Evolutionary conservation across 2,888 invertebrate genomes (phyloP).

Genomic region (Euplexia lucipara): DNA sequence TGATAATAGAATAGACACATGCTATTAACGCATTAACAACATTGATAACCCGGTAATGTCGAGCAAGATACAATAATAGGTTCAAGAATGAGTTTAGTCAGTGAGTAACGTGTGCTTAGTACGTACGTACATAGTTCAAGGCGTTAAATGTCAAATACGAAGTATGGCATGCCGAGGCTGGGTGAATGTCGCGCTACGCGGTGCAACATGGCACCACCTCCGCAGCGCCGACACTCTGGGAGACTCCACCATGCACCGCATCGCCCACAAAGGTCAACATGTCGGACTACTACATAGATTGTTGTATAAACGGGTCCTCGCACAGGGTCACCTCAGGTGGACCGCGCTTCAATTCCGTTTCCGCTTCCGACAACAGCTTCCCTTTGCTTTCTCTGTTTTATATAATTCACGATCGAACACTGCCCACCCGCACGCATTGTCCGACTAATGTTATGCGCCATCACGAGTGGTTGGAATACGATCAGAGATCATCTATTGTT

Average conservation of each 20-base stretch:
- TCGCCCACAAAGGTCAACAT: conserved; percentile 79
- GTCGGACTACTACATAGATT: conserved; percentile 80
- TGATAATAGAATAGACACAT: conserved; percentile 2
- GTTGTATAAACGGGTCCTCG: conserved; percentile 82
- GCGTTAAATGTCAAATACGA: conserved; percentile 77
- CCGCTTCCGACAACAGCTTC: conserved; percentile 85
- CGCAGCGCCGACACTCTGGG: conserved; percentile 53
- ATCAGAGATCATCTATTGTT: conserved; percentile 28
- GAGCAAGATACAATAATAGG: conserved; percentile 37
- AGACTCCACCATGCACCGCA: conserved; percentile 29
- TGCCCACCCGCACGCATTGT: conserved; percentile 47
- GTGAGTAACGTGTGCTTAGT: conserved; percentile 45
- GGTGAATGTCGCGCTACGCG: conserved; percentile 70
- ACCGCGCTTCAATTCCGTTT: conserved; percentile 79
- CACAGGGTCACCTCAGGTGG: conserved; percentile 83
- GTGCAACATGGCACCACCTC: conserved; percentile 58
- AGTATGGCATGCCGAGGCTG: conserved; percentile 72
- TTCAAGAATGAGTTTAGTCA: conserved; percentile 46
- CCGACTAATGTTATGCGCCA: conserved; percentile 61
- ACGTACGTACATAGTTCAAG: conserved; percentile 69
- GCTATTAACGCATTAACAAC: conserved; percentile 8
- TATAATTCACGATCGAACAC: conserved; percentile 69
- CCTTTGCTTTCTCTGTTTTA: conserved; percentile 84
- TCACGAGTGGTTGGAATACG: conserved; percentile 59
- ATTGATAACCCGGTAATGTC: conserved; percentile 7